Percentiles rank a stretch among this genome's conserved stretches.
These are phyloP conservation scores for Vulpes lagopus DNA, from an alignment of 2,113 vertebrate species.

Conservation along the genomic window DNA sequence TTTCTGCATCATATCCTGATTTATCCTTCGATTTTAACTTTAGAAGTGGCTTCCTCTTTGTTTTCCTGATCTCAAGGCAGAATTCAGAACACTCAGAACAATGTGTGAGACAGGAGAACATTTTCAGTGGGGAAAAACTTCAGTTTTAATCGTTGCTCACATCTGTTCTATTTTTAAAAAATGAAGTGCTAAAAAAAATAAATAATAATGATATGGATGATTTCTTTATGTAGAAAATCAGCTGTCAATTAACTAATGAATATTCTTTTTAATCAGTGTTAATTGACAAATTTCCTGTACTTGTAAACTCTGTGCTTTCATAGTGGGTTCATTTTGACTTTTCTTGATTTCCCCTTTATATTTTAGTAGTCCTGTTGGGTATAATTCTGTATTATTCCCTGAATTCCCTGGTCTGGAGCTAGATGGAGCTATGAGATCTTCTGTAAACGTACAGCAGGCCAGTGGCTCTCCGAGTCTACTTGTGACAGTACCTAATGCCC, in stretches of 20 bases:
- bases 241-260: constrained; percentile 76
- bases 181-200: constrained; percentile 38
- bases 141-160: neutral
- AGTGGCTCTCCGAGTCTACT: constrained; percentile 25
- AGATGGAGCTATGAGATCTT: constrained; percentile 91
- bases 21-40: neutral
- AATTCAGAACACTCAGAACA: neutral
- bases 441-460: constrained; percentile 68
- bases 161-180: neutral
- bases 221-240: constrained; percentile 77
- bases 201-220: constrained; percentile 67
- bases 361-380: neutral
- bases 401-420: constrained; percentile 86
- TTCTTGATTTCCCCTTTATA: constrained; percentile 67
- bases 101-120: neutral
- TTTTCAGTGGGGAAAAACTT: neutral
- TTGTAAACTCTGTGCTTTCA: neutral
- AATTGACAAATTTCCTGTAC: constrained; percentile 29
- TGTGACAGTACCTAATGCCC: neutral
- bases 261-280: constrained; percentile 70
- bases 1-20: constrained; percentile 6
- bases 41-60: neutral
- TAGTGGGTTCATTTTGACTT: constrained; percentile 45
- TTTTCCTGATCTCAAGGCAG: neutral
- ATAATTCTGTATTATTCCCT: neutral